Evolutionary conservation across 2,113 vertebrate species (phyloP).

Genomic region (Todiramphus saurophagus): DNA sequence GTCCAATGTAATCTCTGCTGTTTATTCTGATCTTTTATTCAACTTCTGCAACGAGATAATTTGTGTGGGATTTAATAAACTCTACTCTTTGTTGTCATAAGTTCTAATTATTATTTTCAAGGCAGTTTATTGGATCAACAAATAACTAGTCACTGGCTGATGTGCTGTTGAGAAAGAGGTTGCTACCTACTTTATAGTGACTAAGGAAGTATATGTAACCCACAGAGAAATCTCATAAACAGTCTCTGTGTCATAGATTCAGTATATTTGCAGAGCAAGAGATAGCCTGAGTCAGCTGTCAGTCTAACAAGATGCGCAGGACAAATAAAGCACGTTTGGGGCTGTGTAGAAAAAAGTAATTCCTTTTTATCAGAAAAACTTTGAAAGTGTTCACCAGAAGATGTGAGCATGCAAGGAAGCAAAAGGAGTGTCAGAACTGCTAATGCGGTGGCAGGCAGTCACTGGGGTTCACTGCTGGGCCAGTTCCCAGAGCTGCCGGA

Average conservation of each 20-base stretch:
- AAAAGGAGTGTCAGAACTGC: not conserved
- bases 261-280: not conserved
- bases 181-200: not conserved
- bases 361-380: not conserved
- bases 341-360: not conserved
- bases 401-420: not conserved
- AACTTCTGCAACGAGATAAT: not conserved
- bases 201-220: not conserved
- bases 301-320: not conserved
- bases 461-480: not conserved
- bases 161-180: not conserved
- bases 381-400: not conserved
- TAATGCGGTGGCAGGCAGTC: not conserved
- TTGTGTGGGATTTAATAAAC: conserved; percentile 48
- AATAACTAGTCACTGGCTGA: not conserved
- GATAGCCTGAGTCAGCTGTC: not conserved
- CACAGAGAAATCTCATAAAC: not conserved
- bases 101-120: conserved; percentile 1
- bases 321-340: not conserved
- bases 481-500: not conserved
- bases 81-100: not conserved
- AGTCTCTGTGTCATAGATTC: not conserved
- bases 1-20: not conserved
- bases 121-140: conserved; percentile 12
- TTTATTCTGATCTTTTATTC: conserved; percentile 30